phyloP scores from a whole-genome alignment of 2,888 invertebrate genomes.

The Therioaphis trifolii region DNA sequence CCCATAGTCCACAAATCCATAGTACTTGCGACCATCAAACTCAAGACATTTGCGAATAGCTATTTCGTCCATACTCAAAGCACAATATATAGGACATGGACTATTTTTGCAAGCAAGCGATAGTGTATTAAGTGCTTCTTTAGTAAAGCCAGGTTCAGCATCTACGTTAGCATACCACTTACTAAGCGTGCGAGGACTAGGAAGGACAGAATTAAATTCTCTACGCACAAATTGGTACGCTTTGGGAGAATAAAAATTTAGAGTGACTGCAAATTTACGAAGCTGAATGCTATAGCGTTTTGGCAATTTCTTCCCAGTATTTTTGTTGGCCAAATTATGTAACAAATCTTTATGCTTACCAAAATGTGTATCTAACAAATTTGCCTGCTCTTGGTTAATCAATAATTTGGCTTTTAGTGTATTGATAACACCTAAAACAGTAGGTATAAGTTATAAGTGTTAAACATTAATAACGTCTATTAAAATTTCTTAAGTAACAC shows the following conservation, averaged over 20 bases:
- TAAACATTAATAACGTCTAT: no score
- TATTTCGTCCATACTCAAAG: constrained; percentile 2
- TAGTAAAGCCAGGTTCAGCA: no score
- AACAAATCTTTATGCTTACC: neutral
- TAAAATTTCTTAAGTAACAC: no score
- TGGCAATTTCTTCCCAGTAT: neutral
- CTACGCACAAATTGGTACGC: neutral
- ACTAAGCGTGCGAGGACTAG: neutral
- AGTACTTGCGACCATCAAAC: neutral
- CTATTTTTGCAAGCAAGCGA: no score
- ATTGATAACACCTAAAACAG: neutral
- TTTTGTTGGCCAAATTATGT: neutral
- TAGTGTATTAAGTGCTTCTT: no score
- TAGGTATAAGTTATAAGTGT: no score
- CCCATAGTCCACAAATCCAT: neutral
- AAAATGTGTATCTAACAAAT: neutral
- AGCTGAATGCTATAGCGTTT: constrained; percentile 1
- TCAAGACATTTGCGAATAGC: neutral
- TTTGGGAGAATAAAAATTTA: neutral
- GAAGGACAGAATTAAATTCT: neutral
- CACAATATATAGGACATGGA: no score
- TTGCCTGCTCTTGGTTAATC: neutral
- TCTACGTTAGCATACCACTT: neutral
- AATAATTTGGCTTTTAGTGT: neutral
- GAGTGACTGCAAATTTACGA: neutral